Evolutionary conservation across 1,140 invertebrate genomes (phyloP).

Genomic region (Zaprionus kolodkinae): DNA sequence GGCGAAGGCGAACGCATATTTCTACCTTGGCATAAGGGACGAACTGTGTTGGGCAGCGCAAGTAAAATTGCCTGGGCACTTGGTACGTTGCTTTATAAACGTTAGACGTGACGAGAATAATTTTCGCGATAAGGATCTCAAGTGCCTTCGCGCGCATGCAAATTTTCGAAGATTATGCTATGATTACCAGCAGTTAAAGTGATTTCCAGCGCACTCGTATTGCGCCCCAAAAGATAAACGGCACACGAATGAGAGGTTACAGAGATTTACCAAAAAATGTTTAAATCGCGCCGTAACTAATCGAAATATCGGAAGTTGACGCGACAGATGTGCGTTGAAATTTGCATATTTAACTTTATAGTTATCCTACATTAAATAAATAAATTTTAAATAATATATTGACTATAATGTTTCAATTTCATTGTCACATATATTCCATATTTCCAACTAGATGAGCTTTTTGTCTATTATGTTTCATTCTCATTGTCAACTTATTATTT

Average conservation of each 20-base stretch:
- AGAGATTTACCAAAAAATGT: neutral
- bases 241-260: constrained; percentile 23
- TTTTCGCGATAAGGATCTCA: constrained; percentile 78
- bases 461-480: neutral
- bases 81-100: constrained; percentile 64
- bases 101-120: constrained; percentile 83
- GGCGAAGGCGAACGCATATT: neutral
- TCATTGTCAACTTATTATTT: neutral
- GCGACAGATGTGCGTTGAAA: neutral
- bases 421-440: neutral
- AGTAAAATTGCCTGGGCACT: constrained; percentile 71
- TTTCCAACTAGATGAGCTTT: neutral
- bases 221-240: constrained; percentile 12
- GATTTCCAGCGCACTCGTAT: constrained; percentile 55
- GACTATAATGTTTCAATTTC: neutral
- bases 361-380: too few species aligned
- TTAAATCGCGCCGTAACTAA: constrained; percentile 2
- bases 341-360: too few species aligned
- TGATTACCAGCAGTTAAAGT: constrained; percentile 82
- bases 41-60: constrained; percentile 30
- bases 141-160: constrained; percentile 77
- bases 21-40: constrained; percentile 22
- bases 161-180: constrained; percentile 81
- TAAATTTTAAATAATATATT: neutral
- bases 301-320: neutral